A percentile compares a stretch with the other conserved stretches of the same genome.
Conservation (phyloP, 2,797 vertebrate genomes). For the Acanthurus leucopareius region DNA sequence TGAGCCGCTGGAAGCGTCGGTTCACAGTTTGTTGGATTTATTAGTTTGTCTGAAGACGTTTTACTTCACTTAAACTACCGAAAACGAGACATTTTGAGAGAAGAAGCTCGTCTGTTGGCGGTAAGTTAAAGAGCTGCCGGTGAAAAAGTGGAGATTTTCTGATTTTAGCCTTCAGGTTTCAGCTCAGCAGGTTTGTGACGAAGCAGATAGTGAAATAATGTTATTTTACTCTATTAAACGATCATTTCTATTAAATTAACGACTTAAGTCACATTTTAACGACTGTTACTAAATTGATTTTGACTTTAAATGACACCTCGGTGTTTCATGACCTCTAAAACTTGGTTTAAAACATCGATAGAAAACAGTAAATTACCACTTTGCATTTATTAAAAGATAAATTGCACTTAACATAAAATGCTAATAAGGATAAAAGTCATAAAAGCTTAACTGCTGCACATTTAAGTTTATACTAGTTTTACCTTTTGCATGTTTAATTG, state of each 20-base stretch:
- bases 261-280: neutral
- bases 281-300: too few species aligned
- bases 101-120: neutral
- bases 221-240: too few species aligned
- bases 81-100: neutral
- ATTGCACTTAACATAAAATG: too few species aligned
- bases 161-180: too few species aligned
- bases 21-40: constrained; percentile 1
- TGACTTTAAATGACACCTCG: too few species aligned
- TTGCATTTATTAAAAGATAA: neutral
- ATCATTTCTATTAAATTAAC: too few species aligned
- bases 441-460: neutral
- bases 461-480: neutral
- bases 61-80: neutral
- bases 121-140: constrained; percentile 43
- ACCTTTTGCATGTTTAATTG: neutral
- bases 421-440: too few species aligned
- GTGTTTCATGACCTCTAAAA: too few species aligned
- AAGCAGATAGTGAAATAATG: too few species aligned
- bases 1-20: neutral
- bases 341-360: neutral
- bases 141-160: too few species aligned
- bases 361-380: neutral
- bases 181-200: too few species aligned
- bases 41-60: neutral